Conservation (phyloP, 2,888 invertebrate species). For the Diloba caeruleocephala region DNA sequence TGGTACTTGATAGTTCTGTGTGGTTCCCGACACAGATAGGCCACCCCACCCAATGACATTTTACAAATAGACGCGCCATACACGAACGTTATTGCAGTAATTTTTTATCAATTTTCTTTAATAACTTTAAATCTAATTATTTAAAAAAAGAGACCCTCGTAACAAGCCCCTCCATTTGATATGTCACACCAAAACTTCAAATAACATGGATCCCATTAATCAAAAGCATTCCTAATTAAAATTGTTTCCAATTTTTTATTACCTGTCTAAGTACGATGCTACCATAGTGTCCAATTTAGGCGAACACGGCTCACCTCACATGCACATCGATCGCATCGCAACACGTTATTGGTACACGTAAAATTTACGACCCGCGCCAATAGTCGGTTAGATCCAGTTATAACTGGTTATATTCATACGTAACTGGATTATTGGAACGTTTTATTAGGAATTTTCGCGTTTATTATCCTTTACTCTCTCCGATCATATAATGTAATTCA, state of each 20-base stretch:
- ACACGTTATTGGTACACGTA: slow-evolving; percentile 77
- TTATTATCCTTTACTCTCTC: background rate
- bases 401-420: slow-evolving; percentile 72
- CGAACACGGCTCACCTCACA: slow-evolving; percentile 67
- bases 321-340: slow-evolving; percentile 65
- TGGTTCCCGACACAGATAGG: too few species aligned
- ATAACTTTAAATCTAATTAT: too few species aligned
- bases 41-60: too few species aligned
- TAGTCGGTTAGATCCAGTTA: slow-evolving; percentile 51
- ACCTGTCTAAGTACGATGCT: slow-evolving; percentile 6
- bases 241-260: slow-evolving; percentile 22
- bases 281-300: slow-evolving; percentile 72
- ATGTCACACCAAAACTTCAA: too few species aligned
- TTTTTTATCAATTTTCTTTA: too few species aligned
- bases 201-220: background rate
- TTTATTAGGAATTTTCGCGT: slow-evolving; percentile 33
- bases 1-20: too few species aligned
- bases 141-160: too few species aligned
- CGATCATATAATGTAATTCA: background rate
- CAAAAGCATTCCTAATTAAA: background rate
- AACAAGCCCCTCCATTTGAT: too few species aligned
- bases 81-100: too few species aligned
- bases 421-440: slow-evolving; percentile 69
- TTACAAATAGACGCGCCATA: too few species aligned
- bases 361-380: slow-evolving; percentile 70